These are phyloP conservation scores for Hemistola chrysoprasaria DNA, from an alignment of 2,888 invertebrate species.

Conservation along the genomic window DNA sequence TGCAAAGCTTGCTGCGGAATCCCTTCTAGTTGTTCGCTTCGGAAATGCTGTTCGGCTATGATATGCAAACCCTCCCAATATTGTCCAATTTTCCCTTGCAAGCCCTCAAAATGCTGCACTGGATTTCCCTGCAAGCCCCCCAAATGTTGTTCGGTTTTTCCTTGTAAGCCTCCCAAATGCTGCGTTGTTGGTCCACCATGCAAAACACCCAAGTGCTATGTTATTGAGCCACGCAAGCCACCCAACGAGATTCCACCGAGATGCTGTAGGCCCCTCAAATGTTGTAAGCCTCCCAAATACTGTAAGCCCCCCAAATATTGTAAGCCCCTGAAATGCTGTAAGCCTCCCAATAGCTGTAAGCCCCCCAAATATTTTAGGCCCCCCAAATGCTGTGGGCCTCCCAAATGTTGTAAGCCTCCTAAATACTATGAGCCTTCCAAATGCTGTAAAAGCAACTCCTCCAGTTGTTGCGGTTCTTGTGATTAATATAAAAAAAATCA, in stretches of 20 bases:
- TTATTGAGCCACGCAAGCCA: too few relatives aligned
- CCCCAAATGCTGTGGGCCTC: too few relatives aligned
- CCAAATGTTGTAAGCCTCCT: too few relatives aligned
- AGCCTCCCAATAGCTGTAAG: slow-evolving; percentile 36
- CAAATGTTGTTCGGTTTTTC: too few relatives aligned
- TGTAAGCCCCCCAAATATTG: slow-evolving; percentile 24
- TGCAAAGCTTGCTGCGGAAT: slow-evolving; percentile 40
- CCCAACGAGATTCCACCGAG: too few relatives aligned
- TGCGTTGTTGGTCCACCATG: too few relatives aligned
- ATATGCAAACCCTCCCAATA: slow-evolving; percentile 38
- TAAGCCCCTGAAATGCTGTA: slow-evolving; percentile 45
- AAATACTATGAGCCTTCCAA: not conserved
- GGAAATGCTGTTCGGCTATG: slow-evolving; percentile 41
- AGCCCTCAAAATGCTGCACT: too few relatives aligned
- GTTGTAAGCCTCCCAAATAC: not conserved
- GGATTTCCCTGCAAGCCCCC: too few relatives aligned
- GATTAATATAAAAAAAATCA: slow-evolving; percentile 12
- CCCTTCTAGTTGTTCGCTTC: slow-evolving; percentile 37
- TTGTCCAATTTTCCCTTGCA: slow-evolving; percentile 2
- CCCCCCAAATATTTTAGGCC: slow-evolving; percentile 34
- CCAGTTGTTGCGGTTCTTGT: slow-evolving; percentile 29
- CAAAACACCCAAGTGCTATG: too few relatives aligned
- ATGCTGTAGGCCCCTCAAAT: too few relatives aligned
- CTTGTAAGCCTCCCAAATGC: slow-evolving; percentile 2
- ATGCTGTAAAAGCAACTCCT: slow-evolving; percentile 38